A percentile compares a stretch with the other conserved stretches of the same genome.
These are phyloP conservation scores for Poeciliopsis prolifica DNA, from an alignment of 2,113 vertebrate genomes.

Conservation along the genomic window DNA sequence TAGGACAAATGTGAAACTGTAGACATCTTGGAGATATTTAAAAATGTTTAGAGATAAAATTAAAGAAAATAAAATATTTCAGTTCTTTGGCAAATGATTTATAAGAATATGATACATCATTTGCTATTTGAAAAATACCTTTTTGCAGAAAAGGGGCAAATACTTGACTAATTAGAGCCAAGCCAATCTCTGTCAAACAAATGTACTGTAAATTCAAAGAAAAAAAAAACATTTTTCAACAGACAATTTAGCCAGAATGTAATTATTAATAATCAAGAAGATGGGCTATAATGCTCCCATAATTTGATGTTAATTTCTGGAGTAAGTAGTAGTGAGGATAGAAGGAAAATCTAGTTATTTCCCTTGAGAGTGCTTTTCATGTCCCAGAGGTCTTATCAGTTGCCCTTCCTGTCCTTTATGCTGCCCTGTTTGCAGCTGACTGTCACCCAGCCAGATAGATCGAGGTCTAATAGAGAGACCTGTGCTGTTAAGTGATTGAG, in stretches of 20 bases:
- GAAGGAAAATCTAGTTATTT: constrained; percentile 28
- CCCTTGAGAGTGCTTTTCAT: constrained; percentile 22
- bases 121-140: background rate
- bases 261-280: constrained; percentile 16
- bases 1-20: background rate
- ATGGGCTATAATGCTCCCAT: constrained; percentile 26
- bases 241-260: background rate
- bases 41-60: background rate
- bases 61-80: background rate
- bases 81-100: no score
- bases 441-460: constrained; percentile 66
- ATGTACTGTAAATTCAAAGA: background rate
- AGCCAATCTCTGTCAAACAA: background rate
- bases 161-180: no score
- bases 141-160: background rate
- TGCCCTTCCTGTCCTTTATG: constrained; percentile 58
- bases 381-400: constrained; percentile 68
- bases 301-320: constrained; percentile 17
- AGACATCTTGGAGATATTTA: background rate
- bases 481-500: constrained; percentile 73
- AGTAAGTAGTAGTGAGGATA: constrained; percentile 14
- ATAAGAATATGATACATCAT: background rate
- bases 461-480: constrained; percentile 66
- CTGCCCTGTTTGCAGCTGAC: constrained; percentile 54
- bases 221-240: background rate